phyloP scores from a whole-genome alignment of 1,140 invertebrate genomes.

The Mya arenaria region DNA sequence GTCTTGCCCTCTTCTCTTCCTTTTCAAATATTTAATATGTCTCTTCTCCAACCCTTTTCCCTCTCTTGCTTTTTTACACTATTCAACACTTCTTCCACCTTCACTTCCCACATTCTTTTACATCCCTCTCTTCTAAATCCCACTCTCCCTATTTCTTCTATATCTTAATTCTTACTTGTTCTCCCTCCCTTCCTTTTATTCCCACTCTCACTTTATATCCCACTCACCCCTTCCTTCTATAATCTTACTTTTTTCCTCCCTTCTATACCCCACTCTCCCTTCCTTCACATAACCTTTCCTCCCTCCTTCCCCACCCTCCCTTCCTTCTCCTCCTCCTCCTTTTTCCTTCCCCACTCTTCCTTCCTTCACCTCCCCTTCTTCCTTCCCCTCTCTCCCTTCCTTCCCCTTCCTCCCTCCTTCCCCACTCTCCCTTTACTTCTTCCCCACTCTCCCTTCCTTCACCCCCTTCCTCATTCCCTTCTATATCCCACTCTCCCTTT shows the following conservation, averaged over 20 bases:
- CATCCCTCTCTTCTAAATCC: slow-evolving; percentile 63
- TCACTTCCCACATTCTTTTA: too few species aligned
- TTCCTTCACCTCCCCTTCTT: neutral
- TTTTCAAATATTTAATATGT: too few species aligned
- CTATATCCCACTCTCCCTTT: too few species aligned
- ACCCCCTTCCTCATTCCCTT: neutral
- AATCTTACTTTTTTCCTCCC: neutral
- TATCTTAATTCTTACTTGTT: neutral
- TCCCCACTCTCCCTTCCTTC: neutral
- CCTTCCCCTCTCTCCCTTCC: too few species aligned
- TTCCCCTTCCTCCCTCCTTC: too few species aligned
- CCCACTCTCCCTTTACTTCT: neutral
- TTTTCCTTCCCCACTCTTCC: neutral
- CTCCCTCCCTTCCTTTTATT: neutral
- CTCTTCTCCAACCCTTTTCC: too few species aligned
- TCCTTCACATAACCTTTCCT: neutral
- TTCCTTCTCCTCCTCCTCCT: neutral
- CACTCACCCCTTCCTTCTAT: neutral
- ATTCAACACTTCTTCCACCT: too few species aligned
- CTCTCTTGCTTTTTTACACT: too few species aligned
- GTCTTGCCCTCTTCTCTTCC: too few species aligned
- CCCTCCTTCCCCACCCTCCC: neutral
- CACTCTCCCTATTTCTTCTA: neutral
- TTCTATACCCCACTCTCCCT: neutral
- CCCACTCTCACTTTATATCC: neutral